Base-by-base conservation (phyloP, 2,113 vertebrate species). In the Zosterops borbonicus region DNA sequence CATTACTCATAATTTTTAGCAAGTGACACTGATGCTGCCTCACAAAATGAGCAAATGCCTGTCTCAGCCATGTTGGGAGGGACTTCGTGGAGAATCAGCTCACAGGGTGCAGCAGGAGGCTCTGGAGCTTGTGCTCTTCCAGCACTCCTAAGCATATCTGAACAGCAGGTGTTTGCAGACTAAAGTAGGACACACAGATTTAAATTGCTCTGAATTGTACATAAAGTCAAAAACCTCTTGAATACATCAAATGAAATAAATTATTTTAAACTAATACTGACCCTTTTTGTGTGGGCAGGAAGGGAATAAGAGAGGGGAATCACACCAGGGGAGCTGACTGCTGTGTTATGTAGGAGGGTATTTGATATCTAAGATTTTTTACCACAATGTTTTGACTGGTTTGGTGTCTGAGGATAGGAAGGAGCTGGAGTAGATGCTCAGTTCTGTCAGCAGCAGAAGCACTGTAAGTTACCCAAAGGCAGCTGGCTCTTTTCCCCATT, bases 281-380 rank as follows among this genome's bases (percentile, higher is more conserved):
- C 60, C 21, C n/a, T 53, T 77, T 82, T 53, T 21, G 15, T 59
- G 52, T 1, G 3, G 53, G 11, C 29, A 42, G 39, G 67, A 81
- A 64, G 11, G 21, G 27, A 74, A 11, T 55, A 29, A 71, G 19
- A n/a, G 47, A 37, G 28, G 4, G 17, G 27, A 64, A 9, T 59
- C 59, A 33, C 21, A 44, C 4, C 15, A 31, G 31, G 14, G 31
- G 8, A 67, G 31, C 14, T 63, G 19, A n/a, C 33, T 91, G 64
- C 41, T 68, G 9, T 47, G 29, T 2, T n/a, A 19, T n/a, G 28
- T 19, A 22, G 0, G 0, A 37, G 16, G 70, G 4, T 20, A 59
- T 73, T 33, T 8, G 2, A 35, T 46, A 71, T 24, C 58, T 23
- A 39, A 89, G 62, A 50, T 6, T 71, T 71, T 92, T 31, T 29